These are phyloP conservation scores for Xerus rutilus DNA, from an alignment of 2,797 vertebrate genomes.

Conservation along the genomic window DNA sequence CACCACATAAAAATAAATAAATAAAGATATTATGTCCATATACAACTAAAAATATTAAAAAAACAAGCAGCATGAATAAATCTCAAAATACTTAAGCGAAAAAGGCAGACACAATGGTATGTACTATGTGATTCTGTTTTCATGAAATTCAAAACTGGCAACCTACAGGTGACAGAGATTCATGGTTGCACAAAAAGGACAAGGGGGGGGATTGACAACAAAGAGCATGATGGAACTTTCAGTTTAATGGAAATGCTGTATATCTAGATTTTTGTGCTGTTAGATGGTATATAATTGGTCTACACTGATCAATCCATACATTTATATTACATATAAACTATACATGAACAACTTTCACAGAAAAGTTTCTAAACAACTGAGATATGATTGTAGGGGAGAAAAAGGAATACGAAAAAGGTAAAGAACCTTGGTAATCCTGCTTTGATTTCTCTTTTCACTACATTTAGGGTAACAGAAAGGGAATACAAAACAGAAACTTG, in stretches of 20 bases:
- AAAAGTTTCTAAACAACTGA: neutral
- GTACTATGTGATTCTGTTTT: neutral
- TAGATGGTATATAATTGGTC: neutral
- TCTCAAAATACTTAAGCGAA: neutral
- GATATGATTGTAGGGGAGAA: neutral
- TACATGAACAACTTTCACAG: neutral
- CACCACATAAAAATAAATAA: too few relatives aligned
- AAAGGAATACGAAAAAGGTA: neutral
- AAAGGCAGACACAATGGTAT: neutral
- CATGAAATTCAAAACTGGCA: neutral
- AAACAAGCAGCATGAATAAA: neutral
- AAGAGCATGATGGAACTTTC: neutral
- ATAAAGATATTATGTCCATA: too few relatives aligned
- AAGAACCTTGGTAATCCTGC: neutral
- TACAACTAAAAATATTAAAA: too few relatives aligned
- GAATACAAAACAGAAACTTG: neutral
- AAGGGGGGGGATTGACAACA: neutral
- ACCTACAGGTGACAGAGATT: neutral
- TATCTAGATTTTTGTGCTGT: neutral
- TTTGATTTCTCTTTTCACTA: neutral
- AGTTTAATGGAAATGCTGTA: neutral
- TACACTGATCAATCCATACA: neutral
- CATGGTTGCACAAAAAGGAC: neutral
- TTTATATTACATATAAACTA: neutral
- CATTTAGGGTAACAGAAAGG: neutral